phyloP scores from a whole-genome alignment of 2,113 vertebrate genomes.

The Meles meles region DNA sequence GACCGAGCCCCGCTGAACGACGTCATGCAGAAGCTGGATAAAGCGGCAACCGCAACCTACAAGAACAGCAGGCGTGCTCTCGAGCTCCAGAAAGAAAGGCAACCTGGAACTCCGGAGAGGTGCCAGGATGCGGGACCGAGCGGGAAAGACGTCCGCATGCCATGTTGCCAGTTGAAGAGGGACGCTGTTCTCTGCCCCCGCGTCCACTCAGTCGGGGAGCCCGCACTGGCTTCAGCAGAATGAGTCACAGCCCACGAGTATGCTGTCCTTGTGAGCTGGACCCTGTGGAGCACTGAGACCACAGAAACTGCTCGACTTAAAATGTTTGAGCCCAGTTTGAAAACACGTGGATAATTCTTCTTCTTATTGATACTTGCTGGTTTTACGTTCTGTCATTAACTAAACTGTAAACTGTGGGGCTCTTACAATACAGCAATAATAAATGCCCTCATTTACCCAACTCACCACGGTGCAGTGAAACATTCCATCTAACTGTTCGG shows the following conservation, averaged over 20 bases:
- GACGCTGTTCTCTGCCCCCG: neutral
- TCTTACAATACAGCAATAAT: neutral
- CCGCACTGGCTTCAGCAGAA: neutral
- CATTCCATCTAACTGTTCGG: neutral
- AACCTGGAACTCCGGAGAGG: too few species aligned
- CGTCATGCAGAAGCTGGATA: fast-evolving
- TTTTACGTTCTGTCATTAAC: neutral
- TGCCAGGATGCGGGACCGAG: neutral
- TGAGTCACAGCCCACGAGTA: neutral
- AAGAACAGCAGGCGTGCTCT: neutral
- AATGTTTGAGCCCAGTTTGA: neutral
- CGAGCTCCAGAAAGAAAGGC: neutral
- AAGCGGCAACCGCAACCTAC: neutral
- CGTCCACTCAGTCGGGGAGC: neutral
- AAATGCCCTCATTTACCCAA: neutral
- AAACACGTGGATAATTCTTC: neutral
- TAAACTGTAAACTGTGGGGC: neutral
- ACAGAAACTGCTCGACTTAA: neutral
- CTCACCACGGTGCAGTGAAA: neutral
- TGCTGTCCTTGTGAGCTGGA: too few species aligned
- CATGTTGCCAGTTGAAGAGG: neutral
- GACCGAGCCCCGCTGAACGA: neutral
- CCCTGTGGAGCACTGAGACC: neutral
- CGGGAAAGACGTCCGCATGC: neutral
- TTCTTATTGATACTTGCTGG: neutral